phyloP scores from a whole-genome alignment of 2,888 invertebrate genomes.

The Dolomedes plantarius region DNA sequence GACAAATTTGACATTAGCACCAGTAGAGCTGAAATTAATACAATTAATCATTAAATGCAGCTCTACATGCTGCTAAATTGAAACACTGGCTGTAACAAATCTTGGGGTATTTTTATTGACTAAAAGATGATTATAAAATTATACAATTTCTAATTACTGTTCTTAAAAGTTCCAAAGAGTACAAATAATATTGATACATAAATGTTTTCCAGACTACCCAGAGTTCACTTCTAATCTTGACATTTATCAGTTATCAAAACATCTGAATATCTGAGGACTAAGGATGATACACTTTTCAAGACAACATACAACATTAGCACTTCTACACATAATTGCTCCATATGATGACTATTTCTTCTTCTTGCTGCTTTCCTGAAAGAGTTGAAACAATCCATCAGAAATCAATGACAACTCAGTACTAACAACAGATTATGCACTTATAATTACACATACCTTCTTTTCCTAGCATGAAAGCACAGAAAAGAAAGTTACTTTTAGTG shows the following conservation, averaged over 20 bases:
- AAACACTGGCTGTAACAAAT: too few species aligned
- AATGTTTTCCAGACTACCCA: conserved; percentile 1
- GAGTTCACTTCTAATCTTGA: conserved; percentile 13
- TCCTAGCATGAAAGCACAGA: background rate
- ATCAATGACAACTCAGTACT: background rate
- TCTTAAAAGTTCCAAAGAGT: conserved; percentile 24
- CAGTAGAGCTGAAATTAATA: too few species aligned
- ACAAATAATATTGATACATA: conserved; percentile 27
- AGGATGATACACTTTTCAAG: background rate
- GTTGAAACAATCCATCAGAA: background rate
- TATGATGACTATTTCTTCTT: conserved; percentile 40
- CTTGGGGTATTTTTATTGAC: too few species aligned
- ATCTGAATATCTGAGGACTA: background rate
- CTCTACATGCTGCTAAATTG: too few species aligned
- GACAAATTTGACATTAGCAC: too few species aligned
- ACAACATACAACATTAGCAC: background rate
- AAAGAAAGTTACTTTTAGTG: too few species aligned
- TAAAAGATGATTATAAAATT: background rate
- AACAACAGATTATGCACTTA: background rate
- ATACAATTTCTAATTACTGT: background rate
- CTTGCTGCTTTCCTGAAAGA: conserved; percentile 47
- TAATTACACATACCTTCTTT: background rate
- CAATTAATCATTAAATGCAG: too few species aligned
- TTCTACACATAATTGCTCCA: background rate
- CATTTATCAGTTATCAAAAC: background rate